These are phyloP conservation scores for Philopedon plagiatum DNA, from an alignment of 2,888 invertebrate genomes.

Conservation along the genomic window DNA sequence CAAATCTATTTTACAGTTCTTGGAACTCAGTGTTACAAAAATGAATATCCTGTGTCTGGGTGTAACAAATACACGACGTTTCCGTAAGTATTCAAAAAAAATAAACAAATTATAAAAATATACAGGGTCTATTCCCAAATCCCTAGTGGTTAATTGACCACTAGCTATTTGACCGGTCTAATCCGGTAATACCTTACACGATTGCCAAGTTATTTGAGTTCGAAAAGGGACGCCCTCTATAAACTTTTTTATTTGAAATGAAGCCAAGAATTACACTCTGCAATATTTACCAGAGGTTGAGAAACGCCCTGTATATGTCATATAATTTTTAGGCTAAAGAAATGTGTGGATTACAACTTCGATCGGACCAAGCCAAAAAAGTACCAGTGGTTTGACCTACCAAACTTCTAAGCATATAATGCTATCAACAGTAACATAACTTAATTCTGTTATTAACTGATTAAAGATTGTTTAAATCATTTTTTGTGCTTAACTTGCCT, in stretches of 20 bases:
- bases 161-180: too few relatives aligned
- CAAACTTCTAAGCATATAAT: slow-evolving; percentile 63
- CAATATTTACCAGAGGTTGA: too few relatives aligned
- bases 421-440: background rate
- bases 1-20: slow-evolving; percentile 72
- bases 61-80: slow-evolving; percentile 68
- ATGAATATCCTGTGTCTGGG: slow-evolving; percentile 72
- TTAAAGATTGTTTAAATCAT: background rate
- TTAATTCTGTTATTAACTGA: too few relatives aligned
- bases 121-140: too few relatives aligned
- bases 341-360: slow-evolving; percentile 70
- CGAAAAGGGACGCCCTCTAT: too few relatives aligned
- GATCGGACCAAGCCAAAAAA: slow-evolving; percentile 64
- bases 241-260: too few relatives aligned
- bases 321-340: slow-evolving; percentile 59
- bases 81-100: slow-evolving; percentile 69
- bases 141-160: too few relatives aligned
- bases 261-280: too few relatives aligned
- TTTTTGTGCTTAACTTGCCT: too few relatives aligned
- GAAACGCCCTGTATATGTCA: background rate
- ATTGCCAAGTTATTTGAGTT: too few relatives aligned
- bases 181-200: too few relatives aligned
- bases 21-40: slow-evolving; percentile 74
- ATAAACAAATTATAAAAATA: slow-evolving; percentile 1
- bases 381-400: slow-evolving; percentile 75